Conservation (phyloP, 2,113 vertebrate genomes). For the Numida meleagris region DNA sequence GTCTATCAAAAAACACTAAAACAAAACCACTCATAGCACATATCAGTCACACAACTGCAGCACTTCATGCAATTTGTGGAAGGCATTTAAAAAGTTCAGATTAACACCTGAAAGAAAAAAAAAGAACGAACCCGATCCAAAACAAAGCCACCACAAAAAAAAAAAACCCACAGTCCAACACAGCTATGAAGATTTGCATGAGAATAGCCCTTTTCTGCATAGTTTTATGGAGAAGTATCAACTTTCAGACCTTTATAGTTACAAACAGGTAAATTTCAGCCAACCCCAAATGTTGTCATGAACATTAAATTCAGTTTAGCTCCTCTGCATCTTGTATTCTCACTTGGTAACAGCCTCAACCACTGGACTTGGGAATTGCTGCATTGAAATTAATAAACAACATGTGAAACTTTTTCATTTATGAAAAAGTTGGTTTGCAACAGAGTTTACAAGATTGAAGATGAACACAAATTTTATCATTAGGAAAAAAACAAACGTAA, state of each 20-base stretch:
- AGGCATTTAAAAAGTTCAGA: neutral
- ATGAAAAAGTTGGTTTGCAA: neutral
- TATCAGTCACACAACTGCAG: neutral
- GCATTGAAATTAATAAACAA: neutral
- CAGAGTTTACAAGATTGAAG: neutral
- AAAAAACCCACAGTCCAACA: neutral
- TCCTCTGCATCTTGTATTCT: neutral
- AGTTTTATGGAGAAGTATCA: neutral
- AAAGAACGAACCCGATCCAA: neutral
- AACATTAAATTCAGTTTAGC: neutral
- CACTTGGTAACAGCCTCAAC: neutral
- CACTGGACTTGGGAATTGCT: neutral
- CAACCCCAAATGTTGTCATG: neutral
- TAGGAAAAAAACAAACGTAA: neutral
- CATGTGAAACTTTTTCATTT: neutral
- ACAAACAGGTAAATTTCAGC: neutral
- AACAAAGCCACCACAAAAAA: neutral
- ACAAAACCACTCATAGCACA: neutral
- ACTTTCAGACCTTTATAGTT: neutral
- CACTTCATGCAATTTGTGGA: neutral
- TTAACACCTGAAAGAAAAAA: neutral
- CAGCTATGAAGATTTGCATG: neutral
- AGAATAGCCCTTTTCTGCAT: neutral
- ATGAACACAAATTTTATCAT: neutral
- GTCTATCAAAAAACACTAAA: neutral